Evolutionary conservation across 1,140 invertebrate species (phyloP), one percentile per base, ranked within the genome.

Genomic region (Apolygus lucorum): DNA sequence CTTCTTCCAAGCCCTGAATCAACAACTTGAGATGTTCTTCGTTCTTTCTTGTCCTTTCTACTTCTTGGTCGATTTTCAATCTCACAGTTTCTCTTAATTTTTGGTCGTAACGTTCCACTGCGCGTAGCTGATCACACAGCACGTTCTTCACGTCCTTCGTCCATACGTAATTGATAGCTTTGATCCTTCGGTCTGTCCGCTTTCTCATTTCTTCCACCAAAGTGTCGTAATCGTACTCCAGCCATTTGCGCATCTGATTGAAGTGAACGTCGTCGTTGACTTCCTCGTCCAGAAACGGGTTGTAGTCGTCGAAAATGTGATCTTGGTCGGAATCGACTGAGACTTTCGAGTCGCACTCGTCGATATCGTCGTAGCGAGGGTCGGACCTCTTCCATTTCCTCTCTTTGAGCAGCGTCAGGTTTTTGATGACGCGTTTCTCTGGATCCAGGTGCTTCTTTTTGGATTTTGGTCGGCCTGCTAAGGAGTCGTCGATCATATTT

Each of bases 231-330:
- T 59, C 54, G 22, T 17, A 59, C 22, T 59, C 54, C 13, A 59
- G 54, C 54, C 54, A 59, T 59, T 59, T 59, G 8, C 22, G 8
- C 22, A 22, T 59, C 22, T 59, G 54, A 22, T 17, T 11, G 22
- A 59, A 59, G 22, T 59, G 11, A 4, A 59, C 54, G 11, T 8
- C 2, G 54, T 59, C 54, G 11, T 59, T 21, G 22, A 59, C 54
- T 4, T 22, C 22, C 22, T 59, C 54, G 4, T 59, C 54, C 11
- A 59, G 22, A 11, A 59, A 4, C 4, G 54, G 11, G 11, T 59
- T 11, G 54, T 17, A 59, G 54, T 59, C 22, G 54, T 59, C 54
- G 22, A 59, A 59, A 59, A 59, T 59, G 54, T 59, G 54, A 4
- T 59, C 54, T 11, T 13, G 2, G 54, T 59, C 54, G 54, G 54